Percentiles rank a stretch among this genome's conserved stretches.
These are phyloP conservation scores for Drosophila kanekoi DNA, from an alignment of 2,888 invertebrate genomes.

Conservation along the genomic window DNA sequence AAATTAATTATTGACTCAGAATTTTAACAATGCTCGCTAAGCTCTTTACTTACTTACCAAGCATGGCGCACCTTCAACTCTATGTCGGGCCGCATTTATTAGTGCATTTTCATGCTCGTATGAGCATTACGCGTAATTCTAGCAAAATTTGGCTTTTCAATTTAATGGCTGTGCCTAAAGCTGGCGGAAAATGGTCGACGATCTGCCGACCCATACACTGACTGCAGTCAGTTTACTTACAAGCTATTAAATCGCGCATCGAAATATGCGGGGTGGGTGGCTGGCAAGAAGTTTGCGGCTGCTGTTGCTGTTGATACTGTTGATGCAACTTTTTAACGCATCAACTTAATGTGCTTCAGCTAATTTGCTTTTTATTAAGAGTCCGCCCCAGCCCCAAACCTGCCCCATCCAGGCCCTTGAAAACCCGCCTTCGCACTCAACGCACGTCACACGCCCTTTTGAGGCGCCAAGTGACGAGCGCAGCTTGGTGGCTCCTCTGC, in stretches of 20 bases:
- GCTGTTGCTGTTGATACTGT: conserved; percentile 11
- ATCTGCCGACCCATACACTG: neutral
- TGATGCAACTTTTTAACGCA: conserved; percentile 40
- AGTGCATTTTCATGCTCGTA: conserved; percentile 20
- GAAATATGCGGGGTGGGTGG: neutral
- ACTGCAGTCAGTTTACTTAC: neutral
- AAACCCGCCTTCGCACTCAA: conserved; percentile 10
- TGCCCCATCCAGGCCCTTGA: neutral
- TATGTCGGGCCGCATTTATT: conserved; percentile 40
- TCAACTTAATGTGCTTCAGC: conserved; percentile 70
- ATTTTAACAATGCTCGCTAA: neutral
- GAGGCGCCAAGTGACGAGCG: conserved; percentile 24
- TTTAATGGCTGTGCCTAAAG: conserved; percentile 58
- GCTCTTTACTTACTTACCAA: neutral
- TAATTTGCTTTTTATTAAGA: conserved; percentile 74
- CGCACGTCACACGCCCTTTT: conserved; percentile 17
- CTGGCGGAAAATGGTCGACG: conserved; percentile 32
- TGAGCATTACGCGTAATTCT: neutral
- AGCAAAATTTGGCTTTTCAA: conserved; percentile 33
- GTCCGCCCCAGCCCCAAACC: conserved; percentile 1
- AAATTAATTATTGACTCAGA: neutral
- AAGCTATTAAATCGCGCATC: conserved; percentile 38
- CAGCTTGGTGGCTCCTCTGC: conserved; percentile 7
- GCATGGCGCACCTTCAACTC: neutral
- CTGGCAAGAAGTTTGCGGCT: conserved; percentile 1